A percentile compares a stretch with the other conserved stretches of the same genome.
phyloP scores from a whole-genome alignment of 2,113 vertebrate species.

The Piprites chloris region DNA sequence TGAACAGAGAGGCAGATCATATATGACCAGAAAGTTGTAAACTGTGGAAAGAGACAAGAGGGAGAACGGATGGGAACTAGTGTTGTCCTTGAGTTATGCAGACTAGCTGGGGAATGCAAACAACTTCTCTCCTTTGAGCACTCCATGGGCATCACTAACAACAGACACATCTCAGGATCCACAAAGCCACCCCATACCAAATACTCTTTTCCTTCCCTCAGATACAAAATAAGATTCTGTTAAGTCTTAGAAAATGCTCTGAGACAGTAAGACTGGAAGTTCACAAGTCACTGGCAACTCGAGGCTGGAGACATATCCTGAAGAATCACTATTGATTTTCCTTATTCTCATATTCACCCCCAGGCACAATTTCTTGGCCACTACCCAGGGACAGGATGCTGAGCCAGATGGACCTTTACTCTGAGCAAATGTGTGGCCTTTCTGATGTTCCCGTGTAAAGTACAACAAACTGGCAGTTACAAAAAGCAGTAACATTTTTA shows the following conservation, averaged over 20 bases:
- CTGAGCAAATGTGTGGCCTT: constrained; percentile 10
- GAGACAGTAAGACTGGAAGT: not conserved
- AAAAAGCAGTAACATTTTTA: not conserved
- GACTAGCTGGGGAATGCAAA: not conserved
- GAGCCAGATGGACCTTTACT: constrained; percentile 29
- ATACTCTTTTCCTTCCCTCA: not conserved
- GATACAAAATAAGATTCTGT: not conserved
- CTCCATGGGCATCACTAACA: not conserved
- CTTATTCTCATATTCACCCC: not conserved
- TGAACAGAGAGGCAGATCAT: not conserved
- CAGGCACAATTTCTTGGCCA: constrained; percentile 15
- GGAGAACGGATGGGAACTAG: fast-evolving
- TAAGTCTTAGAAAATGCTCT: not conserved
- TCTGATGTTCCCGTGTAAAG: not conserved
- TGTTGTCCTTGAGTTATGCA: not conserved
- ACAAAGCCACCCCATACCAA: not conserved
- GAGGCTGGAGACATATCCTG: not conserved
- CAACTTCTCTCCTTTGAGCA: not conserved
- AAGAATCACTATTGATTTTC: not conserved
- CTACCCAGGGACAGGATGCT: constrained; percentile 3
- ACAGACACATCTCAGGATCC: not conserved
- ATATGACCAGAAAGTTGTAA: not conserved
- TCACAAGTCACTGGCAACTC: not conserved
- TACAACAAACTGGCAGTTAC: not conserved
- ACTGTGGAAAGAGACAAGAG: not conserved